Evolutionary conservation across 2,113 vertebrate species (phyloP).

Genomic region (Gambusia affinis): DNA sequence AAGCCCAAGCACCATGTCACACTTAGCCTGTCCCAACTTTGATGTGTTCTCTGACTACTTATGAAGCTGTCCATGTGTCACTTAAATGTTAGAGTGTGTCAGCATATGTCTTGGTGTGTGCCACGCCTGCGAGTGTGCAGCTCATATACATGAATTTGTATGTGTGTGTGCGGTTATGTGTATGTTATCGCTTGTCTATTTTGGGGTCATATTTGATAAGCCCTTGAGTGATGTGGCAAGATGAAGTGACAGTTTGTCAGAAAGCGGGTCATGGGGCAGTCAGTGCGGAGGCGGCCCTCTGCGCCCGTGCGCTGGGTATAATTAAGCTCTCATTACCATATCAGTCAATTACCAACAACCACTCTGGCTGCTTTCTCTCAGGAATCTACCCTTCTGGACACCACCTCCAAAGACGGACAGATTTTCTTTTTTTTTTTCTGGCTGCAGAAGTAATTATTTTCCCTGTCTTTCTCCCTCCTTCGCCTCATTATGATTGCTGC

Average conservation of each 20-base stretch:
- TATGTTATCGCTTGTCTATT: constrained; percentile 69
- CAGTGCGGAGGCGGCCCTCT: constrained; percentile 67
- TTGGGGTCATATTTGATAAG: constrained; percentile 80
- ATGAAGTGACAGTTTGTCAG: constrained; percentile 82
- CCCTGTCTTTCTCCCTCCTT: constrained; percentile 65
- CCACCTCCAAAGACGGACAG: constrained; percentile 70
- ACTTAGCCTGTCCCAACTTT: constrained; percentile 13
- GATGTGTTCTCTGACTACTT: constrained; percentile 9
- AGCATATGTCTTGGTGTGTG: constrained; percentile 47
- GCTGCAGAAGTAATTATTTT: constrained; percentile 77
- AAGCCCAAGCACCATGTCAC: background rate
- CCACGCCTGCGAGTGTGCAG: constrained; percentile 18
- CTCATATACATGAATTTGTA: constrained; percentile 27
- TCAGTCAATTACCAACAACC: constrained; percentile 79
- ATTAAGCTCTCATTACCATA: constrained; percentile 84
- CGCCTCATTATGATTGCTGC: constrained; percentile 74
- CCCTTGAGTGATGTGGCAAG: constrained; percentile 74
- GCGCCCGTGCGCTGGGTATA: constrained; percentile 70
- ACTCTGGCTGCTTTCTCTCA: constrained; percentile 81
- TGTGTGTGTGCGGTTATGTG: constrained; percentile 20
- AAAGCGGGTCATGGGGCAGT: constrained; percentile 80
- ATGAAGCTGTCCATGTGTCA: constrained; percentile 21
- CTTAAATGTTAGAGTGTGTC: constrained; percentile 37
- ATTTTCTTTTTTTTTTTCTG: constrained; percentile 61
- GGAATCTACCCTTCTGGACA: constrained; percentile 83